Evolutionary conservation across 2,888 invertebrate species (phyloP), one percentile per base, ranked within the genome.

Genomic region (Clistopyga incitator): DNA sequence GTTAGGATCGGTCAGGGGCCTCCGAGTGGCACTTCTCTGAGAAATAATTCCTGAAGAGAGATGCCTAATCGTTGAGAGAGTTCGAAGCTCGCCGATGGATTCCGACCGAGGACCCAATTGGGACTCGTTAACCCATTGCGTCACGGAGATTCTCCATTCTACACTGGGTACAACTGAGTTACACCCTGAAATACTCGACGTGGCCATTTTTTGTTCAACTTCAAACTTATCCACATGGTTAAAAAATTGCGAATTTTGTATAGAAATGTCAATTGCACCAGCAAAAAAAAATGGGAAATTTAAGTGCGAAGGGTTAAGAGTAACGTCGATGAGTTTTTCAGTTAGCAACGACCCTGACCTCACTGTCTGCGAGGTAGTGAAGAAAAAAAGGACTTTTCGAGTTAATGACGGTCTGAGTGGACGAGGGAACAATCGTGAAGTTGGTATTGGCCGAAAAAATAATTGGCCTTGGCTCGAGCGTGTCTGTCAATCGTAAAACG

Each of bases 51-150:
- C 20, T 20, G 29, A 38, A 47, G n/a, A 52, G 71, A 71, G 54
- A 78, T 52, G 59, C 20, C 29, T 29, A 70, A 56, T 34, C 74
- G 81, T 68, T 54, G 0, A 38, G 71, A 25, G 75, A 79, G 68
- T 59, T 59, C 78, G 56, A 61, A 34, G 29, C 38, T 71, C 79
- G 75, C 56, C 65, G 72, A 83, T 83, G 72, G 56, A 79, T 79
- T 45, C 56, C 83, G 84, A 81, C 85, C 8, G 74, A 88, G 89
- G 81, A 86, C 85, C 85, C 88, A 90, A 90, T 90, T 90, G 88
- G 87, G 82, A 86, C 86, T 89, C 87, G 87, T 90, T 89, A 88
- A 85, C 84, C 80, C 1, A 65, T 82, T 65, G 75, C 64, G 75
- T 79, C 83, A 77, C 76, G 76, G 52, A 50, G 59, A 72, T 77